Evolutionary conservation across 2,797 vertebrate species (phyloP).

Genomic region (Bufotes viridis): DNA sequence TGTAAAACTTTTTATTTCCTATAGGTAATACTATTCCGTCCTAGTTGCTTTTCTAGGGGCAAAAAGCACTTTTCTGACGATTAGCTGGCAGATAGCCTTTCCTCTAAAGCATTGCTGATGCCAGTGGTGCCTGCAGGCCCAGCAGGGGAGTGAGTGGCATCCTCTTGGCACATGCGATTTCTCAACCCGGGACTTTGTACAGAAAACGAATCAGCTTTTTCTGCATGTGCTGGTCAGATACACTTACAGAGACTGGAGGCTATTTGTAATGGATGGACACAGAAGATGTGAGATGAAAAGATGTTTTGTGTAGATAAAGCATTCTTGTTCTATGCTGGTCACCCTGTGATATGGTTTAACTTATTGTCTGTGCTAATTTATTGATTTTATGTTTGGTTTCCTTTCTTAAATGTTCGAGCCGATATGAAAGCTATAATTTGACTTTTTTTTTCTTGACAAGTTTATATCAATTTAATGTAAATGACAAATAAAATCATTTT

Average conservation of each 20-base stretch:
- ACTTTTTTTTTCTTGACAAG: conserved; percentile 82
- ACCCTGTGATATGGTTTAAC: conserved; percentile 93
- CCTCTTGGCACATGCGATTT: conserved; percentile 72
- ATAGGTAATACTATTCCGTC: conserved; percentile 56
- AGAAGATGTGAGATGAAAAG: conserved; percentile 86
- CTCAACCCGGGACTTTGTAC: conserved; percentile 77
- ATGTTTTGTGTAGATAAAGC: conserved; percentile 98
- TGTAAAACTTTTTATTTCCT: conserved; percentile 69
- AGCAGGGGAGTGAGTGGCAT: conserved; percentile 67
- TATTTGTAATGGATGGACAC: conserved; percentile 80
- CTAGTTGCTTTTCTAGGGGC: conserved; percentile 63
- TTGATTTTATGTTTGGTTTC: conserved; percentile 84
- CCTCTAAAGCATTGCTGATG: conserved; percentile 68
- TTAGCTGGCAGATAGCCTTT: conserved; percentile 64
- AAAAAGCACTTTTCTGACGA: conserved; percentile 66
- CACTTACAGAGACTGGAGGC: conserved; percentile 79
- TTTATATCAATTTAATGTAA: conserved; percentile 95
- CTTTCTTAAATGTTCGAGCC: conserved; percentile 95
- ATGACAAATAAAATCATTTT: conserved; percentile 97
- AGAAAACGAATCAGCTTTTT: conserved; percentile 77
- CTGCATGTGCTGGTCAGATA: conserved; percentile 91
- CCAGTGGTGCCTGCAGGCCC: conserved; percentile 70
- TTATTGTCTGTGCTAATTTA: conserved; percentile 95
- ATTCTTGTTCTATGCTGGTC: conserved; percentile 96
- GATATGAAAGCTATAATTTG: conserved; percentile 88